Evolutionary conservation across 2,888 invertebrate genomes (phyloP), one percentile per base, ranked within the genome.

Genomic region (Drosophila limbata): DNA sequence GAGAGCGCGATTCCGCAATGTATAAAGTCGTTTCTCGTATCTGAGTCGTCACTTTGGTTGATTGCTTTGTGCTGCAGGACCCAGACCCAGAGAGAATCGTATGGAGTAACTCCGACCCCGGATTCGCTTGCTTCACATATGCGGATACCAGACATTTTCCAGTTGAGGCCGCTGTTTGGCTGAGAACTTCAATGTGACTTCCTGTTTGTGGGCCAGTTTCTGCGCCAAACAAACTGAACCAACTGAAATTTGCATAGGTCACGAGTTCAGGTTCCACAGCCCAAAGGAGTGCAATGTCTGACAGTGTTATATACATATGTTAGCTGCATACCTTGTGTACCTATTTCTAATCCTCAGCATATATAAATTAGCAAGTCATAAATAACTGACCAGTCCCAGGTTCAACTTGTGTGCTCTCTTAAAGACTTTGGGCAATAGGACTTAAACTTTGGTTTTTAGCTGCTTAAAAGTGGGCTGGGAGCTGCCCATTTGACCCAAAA

Each of bases 201-300:
- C 86, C 86, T 75, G 84, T 76, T 72, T 67, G 83, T 77, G 85
- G 76, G 80, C 83, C 88, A 80, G 70, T 84, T 83, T 76, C 57
- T 61, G 80, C 71, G 60, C 50, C 64, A 62, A 62, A 45, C 51
- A 61, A 70, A 63, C 73, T 42, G 28, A 28, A 8, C 8, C 28
- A 28, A 28, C 55, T 69, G 51, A 82, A 88, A 90, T 90, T 90
- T 85, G 87, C 91, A 90, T 91, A 90, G 91, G 88, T 90, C 90
- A 89, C 82, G 90, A 90, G 90, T 90, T 91, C 89, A 86, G 81
- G 79, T 81, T 88, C 81, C 73, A 77, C 63, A 55, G 67, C 61
- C 67, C 59, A 70, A 76, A 63, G 84, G 62, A 82, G 83, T 82
- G 75, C 88, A 84, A 88, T 78, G 84, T 84, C 89, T 87, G 73